Evolutionary conservation across 2,113 vertebrate genomes (phyloP), one percentile per base, ranked within the genome.

Genomic region (Hiodon alosoides): DNA sequence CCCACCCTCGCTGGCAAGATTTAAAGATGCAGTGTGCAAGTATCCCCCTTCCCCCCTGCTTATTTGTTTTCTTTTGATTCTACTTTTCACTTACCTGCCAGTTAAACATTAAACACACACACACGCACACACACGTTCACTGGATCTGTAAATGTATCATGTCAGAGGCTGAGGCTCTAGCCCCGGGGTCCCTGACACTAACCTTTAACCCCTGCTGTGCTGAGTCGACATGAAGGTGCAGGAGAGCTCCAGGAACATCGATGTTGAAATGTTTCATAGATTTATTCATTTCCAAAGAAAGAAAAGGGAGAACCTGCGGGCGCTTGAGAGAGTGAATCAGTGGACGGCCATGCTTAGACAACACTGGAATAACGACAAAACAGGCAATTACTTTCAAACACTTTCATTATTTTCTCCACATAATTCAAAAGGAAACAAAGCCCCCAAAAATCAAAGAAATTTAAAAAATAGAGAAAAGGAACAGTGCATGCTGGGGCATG

Each of bases 361-460:
- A 69, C 16, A 69, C 55, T 67, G 75, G 73, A 85, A 83, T 78
- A 77, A 83, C 76, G 77, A 85, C 79, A 83, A 68, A 62, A 79
- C 53, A 69, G 55, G 53, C 7, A 52, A 60, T 74, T 81, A 80
- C 80, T 84, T 84, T 85, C 78, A 83, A 84, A 84, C 79, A 81
- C 82, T 83, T 85, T 85, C 82, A 84, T 84, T 86, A 80, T 78
- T 81, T 80, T 84, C 79, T 82, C 73, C 83, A 84, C 79, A 82
- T 74, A 84, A 83, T 75, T 79, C 72, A 82, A 83, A 83, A 82
- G 78, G 64, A 65, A 81, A 77, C 73, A 82, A 70, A 79, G 67
- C 75, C 75, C 73, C 76, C 47, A 66, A 58, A 77, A 83, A 79
- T 77, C 57, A 80, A 79, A 76, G 69, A 83, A 77, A 64, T 59